A percentile compares a stretch with the other conserved stretches of the same genome.
Conservation (phyloP, 2,113 vertebrate genomes). For the Lophius piscatorius region DNA sequence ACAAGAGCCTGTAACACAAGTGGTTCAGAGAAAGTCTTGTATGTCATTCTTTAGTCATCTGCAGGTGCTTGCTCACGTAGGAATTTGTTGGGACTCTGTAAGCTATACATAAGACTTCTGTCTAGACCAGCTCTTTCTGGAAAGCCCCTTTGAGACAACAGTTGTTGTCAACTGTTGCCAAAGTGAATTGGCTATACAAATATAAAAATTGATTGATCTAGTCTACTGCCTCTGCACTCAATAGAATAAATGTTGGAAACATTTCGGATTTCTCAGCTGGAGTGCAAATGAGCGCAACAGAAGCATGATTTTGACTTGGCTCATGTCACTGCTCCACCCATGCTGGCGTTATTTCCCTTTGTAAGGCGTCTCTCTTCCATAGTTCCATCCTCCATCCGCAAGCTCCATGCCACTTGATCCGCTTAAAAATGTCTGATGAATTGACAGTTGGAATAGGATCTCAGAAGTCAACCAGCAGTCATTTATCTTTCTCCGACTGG, state of each 20-base stretch:
- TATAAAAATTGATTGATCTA: too few species aligned
- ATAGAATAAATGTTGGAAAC: too few species aligned
- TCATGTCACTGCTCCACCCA: not conserved
- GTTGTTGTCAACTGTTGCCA: too few species aligned
- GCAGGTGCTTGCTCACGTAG: not conserved
- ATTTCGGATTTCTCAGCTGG: not conserved
- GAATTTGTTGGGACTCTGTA: not conserved
- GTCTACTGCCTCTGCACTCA: too few species aligned
- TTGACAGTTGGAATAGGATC: constrained; percentile 46
- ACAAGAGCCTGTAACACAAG: not conserved
- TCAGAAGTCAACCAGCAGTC: constrained; percentile 46
- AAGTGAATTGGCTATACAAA: too few species aligned
- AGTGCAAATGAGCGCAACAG: constrained; percentile 3
- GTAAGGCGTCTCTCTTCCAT: constrained; percentile 24
- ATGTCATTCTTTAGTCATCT: not conserved
- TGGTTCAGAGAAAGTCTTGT: not conserved
- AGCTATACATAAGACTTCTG: constrained; percentile 4
- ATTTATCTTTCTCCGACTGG: constrained; percentile 36
- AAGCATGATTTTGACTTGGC: constrained; percentile 1
- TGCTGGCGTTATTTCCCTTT: constrained; percentile 32
- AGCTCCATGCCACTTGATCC: constrained; percentile 40
- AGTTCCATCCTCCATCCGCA: constrained; percentile 30
- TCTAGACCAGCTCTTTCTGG: too few species aligned
- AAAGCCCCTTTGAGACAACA: too few species aligned
- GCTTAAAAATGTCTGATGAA: constrained; percentile 45